phyloP scores from a whole-genome alignment of 2,888 invertebrate genomes.

The Netelia fuscicornis region DNA sequence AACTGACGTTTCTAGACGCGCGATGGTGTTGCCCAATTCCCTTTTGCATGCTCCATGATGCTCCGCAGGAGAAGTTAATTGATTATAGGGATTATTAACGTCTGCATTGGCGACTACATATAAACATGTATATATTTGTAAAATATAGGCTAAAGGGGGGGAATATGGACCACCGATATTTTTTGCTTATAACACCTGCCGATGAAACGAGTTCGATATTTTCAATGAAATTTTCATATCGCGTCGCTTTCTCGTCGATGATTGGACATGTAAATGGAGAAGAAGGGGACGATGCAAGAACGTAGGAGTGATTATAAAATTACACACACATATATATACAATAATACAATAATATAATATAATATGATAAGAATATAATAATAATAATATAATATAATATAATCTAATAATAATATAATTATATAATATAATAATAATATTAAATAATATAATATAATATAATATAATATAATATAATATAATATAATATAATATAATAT shows the following conservation, averaged over 20 bases:
- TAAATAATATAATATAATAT: no score
- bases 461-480: no score
- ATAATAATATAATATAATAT: no score
- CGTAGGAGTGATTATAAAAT: constrained; percentile 18
- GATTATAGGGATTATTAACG: constrained; percentile 76
- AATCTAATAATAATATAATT: no score
- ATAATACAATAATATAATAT: no score
- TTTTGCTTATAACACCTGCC: no score
- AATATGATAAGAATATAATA: no score
- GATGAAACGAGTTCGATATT: constrained; percentile 9
- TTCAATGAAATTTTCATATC: background rate
- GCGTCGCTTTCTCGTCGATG: constrained; percentile 15
- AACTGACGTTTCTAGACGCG: constrained; percentile 66
- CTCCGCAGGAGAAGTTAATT: constrained; percentile 74
- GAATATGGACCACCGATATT: background rate
- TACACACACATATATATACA: background rate
- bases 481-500: no score
- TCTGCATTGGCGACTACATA: constrained; percentile 27
- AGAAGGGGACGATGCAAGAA: background rate
- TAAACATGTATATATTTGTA: constrained; percentile 2
- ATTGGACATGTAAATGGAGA: background rate
- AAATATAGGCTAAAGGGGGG: background rate
- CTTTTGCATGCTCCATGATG: constrained; percentile 35
- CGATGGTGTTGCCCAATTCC: constrained; percentile 62
- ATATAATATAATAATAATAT: no score